phyloP scores from a whole-genome alignment of 2,888 invertebrate species.

The Epinotia bilunana region DNA sequence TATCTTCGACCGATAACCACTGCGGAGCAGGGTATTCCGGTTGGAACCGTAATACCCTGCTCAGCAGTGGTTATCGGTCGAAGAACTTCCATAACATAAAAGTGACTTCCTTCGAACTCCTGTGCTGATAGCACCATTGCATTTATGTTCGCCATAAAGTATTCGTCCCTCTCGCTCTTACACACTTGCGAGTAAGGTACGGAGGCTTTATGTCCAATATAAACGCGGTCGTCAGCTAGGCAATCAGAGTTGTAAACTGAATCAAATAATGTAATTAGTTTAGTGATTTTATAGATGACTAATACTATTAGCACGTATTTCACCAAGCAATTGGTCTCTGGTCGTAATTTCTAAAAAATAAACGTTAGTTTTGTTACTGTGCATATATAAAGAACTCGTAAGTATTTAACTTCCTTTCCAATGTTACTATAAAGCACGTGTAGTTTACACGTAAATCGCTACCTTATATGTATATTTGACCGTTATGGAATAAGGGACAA shows the following conservation, averaged over 20 bases:
- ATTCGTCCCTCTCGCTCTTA: neutral
- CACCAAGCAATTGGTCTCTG: neutral
- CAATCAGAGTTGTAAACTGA: neutral
- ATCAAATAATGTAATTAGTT: neutral
- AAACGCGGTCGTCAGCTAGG: neutral
- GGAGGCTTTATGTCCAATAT: neutral
- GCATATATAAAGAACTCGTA: neutral
- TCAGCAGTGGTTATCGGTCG: no score
- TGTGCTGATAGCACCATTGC: neutral
- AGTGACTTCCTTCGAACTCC: neutral
- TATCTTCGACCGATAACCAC: neutral
- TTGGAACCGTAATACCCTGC: no score
- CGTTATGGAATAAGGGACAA: neutral
- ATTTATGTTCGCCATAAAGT: neutral
- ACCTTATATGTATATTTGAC: slow-evolving; percentile 9
- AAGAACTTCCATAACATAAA: slow-evolving; percentile 3
- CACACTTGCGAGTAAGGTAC: neutral
- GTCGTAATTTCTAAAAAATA: neutral
- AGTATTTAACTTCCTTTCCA: neutral
- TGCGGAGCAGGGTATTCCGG: neutral
- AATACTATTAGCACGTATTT: neutral
- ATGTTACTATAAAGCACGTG: neutral
- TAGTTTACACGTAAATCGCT: neutral
- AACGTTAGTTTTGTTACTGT: neutral
- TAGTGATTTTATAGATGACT: neutral